Conservation (phyloP, 2,888 invertebrate genomes). For the Dynastes tityus region DNA sequence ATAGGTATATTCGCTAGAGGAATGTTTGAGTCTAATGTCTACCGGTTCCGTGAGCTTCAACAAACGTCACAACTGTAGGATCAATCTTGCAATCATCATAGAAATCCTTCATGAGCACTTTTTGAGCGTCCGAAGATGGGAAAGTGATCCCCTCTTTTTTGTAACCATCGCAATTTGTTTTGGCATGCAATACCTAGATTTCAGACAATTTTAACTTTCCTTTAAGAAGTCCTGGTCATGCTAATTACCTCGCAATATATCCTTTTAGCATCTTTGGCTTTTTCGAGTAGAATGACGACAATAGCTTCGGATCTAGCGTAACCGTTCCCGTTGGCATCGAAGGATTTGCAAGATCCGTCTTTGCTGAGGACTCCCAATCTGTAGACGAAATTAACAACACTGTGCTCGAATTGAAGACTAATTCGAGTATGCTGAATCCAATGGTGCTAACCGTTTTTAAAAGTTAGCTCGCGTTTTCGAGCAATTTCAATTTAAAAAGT, state of each 20-base stretch:
- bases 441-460: no score
- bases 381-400: constrained; percentile 15
- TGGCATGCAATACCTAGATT: constrained; percentile 61
- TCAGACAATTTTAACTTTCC: not conserved
- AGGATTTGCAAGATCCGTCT: constrained; percentile 92
- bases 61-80: constrained; percentile 81
- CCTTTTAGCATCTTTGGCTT: constrained; percentile 71
- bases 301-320: constrained; percentile 89
- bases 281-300: constrained; percentile 82
- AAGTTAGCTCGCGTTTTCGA: no score
- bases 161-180: constrained; percentile 67
- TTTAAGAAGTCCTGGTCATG: not conserved
- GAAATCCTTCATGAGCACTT: constrained; percentile 76
- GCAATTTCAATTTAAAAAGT: no score
- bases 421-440: no score
- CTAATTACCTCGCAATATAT: constrained; percentile 71
- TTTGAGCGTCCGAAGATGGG: constrained; percentile 73
- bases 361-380: constrained; percentile 84
- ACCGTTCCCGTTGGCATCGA: constrained; percentile 88
- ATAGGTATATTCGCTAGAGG: not conserved
- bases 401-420: no score
- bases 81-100: constrained; percentile 81
- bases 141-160: constrained; percentile 68
- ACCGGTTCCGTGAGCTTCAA: constrained; percentile 80
- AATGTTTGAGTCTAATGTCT: not conserved